Evolutionary conservation across 2,888 invertebrate species (phyloP).

Genomic region (Lasioglossum marginatum): DNA sequence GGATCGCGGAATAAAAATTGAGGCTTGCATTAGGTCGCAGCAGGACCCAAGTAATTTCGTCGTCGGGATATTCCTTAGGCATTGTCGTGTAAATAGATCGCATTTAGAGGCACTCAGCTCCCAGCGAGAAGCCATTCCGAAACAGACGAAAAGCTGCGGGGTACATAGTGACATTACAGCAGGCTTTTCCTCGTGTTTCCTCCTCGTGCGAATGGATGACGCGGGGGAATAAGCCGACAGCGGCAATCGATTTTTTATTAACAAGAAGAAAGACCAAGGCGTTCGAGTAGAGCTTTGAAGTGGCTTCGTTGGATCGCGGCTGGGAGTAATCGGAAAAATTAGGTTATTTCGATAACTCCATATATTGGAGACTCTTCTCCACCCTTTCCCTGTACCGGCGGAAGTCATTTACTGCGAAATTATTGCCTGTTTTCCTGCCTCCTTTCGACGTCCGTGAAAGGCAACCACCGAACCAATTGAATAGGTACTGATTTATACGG

Average conservation of each 20-base stretch:
- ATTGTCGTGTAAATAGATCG: constrained; percentile 78
- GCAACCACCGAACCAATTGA: background rate
- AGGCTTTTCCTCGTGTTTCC: constrained; percentile 41
- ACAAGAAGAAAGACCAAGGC: constrained; percentile 51
- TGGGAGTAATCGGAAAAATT: constrained; percentile 71
- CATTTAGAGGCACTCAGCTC: constrained; percentile 81
- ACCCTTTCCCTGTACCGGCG: constrained; percentile 3
- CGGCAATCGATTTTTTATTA: constrained; percentile 76
- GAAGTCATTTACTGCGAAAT: constrained; percentile 28
- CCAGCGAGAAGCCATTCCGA: constrained; percentile 78
- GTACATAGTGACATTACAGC: constrained; percentile 72
- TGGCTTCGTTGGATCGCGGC: constrained; percentile 21
- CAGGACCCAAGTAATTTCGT: constrained; percentile 63
- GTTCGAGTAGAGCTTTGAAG: constrained; percentile 29
- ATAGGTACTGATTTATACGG: background rate
- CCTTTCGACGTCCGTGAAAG: background rate
- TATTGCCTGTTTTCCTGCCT: constrained; percentile 17
- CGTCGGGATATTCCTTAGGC: constrained; percentile 63
- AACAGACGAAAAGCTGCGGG: constrained; percentile 78
- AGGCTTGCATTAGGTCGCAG: constrained; percentile 60
- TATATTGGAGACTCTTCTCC: constrained; percentile 3
- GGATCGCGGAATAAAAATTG: constrained; percentile 50
- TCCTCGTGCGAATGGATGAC: constrained; percentile 34
- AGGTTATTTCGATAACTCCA: constrained; percentile 70
- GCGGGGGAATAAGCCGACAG: constrained; percentile 54